Evolutionary conservation across 2,888 invertebrate species (phyloP), one percentile per base, ranked within the genome.

Genomic region (Julus scanicus): DNA sequence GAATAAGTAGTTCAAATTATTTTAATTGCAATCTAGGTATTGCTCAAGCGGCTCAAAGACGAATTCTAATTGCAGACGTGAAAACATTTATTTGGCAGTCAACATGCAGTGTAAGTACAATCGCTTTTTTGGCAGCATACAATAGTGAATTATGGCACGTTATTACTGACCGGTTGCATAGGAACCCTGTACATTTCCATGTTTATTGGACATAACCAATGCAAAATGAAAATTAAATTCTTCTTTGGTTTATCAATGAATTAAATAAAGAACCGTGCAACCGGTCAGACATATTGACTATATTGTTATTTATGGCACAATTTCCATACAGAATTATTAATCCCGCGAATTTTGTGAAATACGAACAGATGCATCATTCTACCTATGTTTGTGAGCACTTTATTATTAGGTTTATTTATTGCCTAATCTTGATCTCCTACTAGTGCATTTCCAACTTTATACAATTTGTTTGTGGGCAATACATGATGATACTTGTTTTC

Each of bases 21-120:
- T 29, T 29, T 71, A 0, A 29, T 71, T 71, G 71, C 29, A 71
- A 11, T 71, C n/a, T 44, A 44, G 44, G 44, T 44, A 8, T 8
- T 53, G 53, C 53, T 13, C 44, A 53, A 53, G 20, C 3, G n/a
- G n/a, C n/a, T n/a, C 17, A n/a, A 63, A 63, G 2, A 29, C 71
- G 2, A 71, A 71, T 71, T 71, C 9, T 29, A 71, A 71, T 29
- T 71, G 29, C 71, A n/a, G 71, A 71, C 71, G 29, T n/a, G n/a
- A 71, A 20, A 71, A 71, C 71, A 29, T 71, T 71, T 71, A 71
- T 71, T 71, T 71, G 71, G 71, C 71, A 71, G 29, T 11, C 29
- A 71, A 71, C 71, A 71, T 11, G 29, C 53, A 29, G 9, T 71
- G 71, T 71, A 29, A 71, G 29, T 71, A 71, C 71, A 71, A 29